These are phyloP conservation scores for Enteromius anoplus DNA, from an alignment of 2,797 vertebrate genomes.

Conservation along the genomic window DNA sequence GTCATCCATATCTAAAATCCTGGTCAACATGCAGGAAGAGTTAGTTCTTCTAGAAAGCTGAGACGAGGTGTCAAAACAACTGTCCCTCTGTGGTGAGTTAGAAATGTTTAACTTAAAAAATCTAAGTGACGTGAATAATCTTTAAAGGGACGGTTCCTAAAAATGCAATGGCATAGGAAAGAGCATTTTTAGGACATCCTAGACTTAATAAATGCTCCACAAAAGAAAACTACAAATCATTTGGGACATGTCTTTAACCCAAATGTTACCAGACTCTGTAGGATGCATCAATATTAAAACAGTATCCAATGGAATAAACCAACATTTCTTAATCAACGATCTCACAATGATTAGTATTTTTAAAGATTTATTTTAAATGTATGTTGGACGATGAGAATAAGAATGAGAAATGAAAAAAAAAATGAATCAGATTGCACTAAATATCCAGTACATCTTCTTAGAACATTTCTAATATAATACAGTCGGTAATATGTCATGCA, in stretches of 20 bases:
- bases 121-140: conserved; percentile 53
- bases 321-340: neutral
- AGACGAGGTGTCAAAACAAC: conserved; percentile 46
- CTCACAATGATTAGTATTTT: neutral
- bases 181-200: neutral
- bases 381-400: neutral
- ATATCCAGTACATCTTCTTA: no score
- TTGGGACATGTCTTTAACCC: neutral
- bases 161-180: neutral
- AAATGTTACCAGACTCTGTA: neutral
- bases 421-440: neutral
- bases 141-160: conserved; percentile 46
- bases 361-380: neutral
- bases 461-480: neutral
- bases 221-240: neutral
- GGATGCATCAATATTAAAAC: neutral
- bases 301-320: neutral
- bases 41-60: conserved; percentile 28
- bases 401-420: neutral
- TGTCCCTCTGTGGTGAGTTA: conserved; percentile 45
- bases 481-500: neutral
- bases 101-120: conserved; percentile 57
- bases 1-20: conserved; percentile 12
- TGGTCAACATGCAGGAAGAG: neutral
- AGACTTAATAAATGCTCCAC: neutral